A percentile compares a stretch with the other conserved stretches of the same genome.
These are phyloP conservation scores for Trissolcus basalis DNA, from an alignment of 1,140 invertebrate genomes.

Conservation along the genomic window DNA sequence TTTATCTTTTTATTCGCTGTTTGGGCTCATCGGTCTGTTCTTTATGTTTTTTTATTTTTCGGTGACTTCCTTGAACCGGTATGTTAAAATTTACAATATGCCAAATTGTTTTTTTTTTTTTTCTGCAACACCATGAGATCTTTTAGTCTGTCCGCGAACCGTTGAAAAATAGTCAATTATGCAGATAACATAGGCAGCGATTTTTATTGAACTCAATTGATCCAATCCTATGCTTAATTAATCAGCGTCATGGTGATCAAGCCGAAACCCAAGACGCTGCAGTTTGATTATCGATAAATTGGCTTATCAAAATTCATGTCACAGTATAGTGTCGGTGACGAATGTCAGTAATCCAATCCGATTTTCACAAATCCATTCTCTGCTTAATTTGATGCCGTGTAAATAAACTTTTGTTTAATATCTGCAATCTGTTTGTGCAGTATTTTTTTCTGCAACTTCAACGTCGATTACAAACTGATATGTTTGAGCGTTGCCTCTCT, in stretches of 20 bases:
- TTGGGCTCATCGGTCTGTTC: too few species aligned
- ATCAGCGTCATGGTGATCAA: conserved; percentile 9
- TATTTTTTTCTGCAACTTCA: too few species aligned
- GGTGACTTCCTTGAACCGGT: too few species aligned
- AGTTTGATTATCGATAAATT: conserved; percentile 23
- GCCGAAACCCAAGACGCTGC: conserved; percentile 16
- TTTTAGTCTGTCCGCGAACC: background rate
- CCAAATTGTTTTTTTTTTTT: background rate
- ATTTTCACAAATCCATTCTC: background rate
- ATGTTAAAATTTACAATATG: too few species aligned
- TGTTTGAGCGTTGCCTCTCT: background rate
- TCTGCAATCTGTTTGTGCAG: too few species aligned
- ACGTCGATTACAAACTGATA: too few species aligned
- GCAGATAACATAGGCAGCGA: conserved; percentile 17
- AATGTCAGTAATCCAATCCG: background rate
- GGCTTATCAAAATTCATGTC: conserved; percentile 28
- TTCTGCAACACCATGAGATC: background rate
- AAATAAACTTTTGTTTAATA: too few species aligned
- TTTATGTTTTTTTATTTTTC: too few species aligned
- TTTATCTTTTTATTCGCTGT: too few species aligned
- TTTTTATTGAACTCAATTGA: conserved; percentile 52
- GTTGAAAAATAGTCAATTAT: conserved; percentile 30
- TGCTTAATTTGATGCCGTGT: background rate
- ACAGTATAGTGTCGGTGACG: conserved; percentile 1
- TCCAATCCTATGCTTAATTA: conserved; percentile 41